Percentiles rank a stretch among this genome's conserved stretches.
phyloP scores from a whole-genome alignment of 2,888 invertebrate species.

The Acanthosepion pharaonis region DNA sequence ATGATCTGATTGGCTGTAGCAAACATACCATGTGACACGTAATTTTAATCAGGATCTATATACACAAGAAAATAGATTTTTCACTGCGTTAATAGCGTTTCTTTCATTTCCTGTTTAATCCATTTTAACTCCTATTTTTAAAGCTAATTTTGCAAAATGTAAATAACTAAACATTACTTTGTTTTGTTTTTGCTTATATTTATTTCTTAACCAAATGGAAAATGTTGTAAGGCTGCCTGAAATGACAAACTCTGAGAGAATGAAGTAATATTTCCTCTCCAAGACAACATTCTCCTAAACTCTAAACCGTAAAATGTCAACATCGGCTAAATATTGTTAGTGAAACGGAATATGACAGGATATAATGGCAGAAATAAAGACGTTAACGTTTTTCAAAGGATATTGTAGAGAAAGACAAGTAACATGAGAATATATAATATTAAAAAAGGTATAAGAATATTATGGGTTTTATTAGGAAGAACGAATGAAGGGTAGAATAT shows the following conservation, averaged over 20 bases:
- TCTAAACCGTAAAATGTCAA: not conserved
- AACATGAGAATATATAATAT: no score
- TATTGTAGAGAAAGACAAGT: no score
- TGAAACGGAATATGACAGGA: not conserved
- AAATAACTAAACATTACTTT: not conserved
- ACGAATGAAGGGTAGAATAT: no score
- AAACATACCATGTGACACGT: no score
- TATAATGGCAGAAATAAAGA: not conserved
- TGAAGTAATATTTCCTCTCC: not conserved
- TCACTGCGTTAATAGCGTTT: no score
- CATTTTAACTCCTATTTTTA: not conserved
- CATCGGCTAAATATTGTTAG: not conserved
- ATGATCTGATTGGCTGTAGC: no score
- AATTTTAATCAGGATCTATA: no score
- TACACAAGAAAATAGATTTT: no score
- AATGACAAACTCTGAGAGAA: not conserved
- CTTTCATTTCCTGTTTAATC: no score
- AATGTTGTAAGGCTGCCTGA: not conserved
- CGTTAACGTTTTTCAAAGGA: no score
- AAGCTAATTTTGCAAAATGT: not conserved
- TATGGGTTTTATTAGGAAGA: no score
- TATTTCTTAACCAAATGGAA: not conserved
- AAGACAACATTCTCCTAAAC: not conserved
- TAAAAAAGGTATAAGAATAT: no score
- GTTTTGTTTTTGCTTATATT: not conserved